Percentiles rank a stretch among this genome's conserved stretches.
phyloP scores from a whole-genome alignment of 1,140 invertebrate genomes.

The Drosophila navojoa region DNA sequence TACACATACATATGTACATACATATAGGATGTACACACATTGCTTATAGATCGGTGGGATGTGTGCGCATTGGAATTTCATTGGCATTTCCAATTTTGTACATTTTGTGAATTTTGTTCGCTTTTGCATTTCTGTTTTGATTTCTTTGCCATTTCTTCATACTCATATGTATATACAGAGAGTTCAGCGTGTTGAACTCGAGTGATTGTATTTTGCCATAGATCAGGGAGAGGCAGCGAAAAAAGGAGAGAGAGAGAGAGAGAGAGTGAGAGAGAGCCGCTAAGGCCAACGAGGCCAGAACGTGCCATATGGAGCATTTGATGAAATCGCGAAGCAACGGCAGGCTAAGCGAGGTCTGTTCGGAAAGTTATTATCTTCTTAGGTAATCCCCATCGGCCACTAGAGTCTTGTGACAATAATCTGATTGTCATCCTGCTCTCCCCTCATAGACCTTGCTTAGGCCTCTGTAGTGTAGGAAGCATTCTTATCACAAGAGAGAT shows the following conservation, averaged over 20 bases:
- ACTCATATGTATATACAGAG: not conserved
- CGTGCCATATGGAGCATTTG: constrained; percentile 20
- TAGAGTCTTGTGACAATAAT: no score
- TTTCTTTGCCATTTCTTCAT: not conserved
- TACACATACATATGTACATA: not conserved
- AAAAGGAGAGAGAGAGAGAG: no score
- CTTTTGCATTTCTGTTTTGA: constrained; percentile 18
- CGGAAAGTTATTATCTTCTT: no score
- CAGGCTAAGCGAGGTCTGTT: not conserved
- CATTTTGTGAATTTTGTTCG: constrained; percentile 35
- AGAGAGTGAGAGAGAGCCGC: not conserved
- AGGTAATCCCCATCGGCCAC: no score
- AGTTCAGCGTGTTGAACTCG: constrained; percentile 44
- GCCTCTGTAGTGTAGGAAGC: no score
- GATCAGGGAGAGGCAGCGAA: constrained; percentile 19
- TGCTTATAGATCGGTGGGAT: constrained; percentile 9
- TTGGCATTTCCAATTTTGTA: constrained; percentile 72
- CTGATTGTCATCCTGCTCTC: no score
- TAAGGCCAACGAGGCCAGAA: constrained; percentile 30
- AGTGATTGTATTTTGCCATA: constrained; percentile 41
- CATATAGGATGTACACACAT: constrained; percentile 3
- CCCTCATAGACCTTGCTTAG: no score
- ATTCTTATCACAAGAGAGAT: no score
- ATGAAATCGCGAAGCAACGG: constrained; percentile 14
- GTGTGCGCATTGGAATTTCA: constrained; percentile 65